phyloP scores from a whole-genome alignment of 2,888 invertebrate species.

The Pristionchus maxplancki region DNA sequence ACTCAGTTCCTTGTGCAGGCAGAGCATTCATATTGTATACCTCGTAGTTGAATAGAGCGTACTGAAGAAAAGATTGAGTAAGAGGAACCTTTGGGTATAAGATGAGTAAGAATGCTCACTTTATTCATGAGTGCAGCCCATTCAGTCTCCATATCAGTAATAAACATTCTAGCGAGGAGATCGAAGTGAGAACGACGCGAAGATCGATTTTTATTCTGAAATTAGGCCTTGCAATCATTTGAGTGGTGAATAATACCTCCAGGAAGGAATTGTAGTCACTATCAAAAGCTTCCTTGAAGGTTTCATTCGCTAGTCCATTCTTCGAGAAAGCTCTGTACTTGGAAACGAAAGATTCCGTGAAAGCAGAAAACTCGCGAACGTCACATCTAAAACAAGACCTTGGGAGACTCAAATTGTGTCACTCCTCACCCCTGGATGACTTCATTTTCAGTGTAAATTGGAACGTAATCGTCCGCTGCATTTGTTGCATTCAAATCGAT shows the following conservation, averaged over 20 bases:
- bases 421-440: constrained; percentile 1
- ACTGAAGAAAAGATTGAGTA: neutral
- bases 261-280: neutral
- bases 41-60: neutral
- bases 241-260: neutral
- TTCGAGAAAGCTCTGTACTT: neutral
- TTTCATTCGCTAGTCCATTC: neutral
- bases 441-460: neutral
- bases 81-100: neutral
- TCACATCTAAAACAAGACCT: neutral
- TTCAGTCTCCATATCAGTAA: constrained; percentile 26
- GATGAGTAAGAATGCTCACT: neutral
- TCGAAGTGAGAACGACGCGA: constrained; percentile 27
- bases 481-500: neutral
- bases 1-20: neutral
- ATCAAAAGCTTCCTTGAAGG: neutral
- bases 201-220: neutral
- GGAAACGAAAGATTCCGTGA: neutral
- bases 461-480: neutral
- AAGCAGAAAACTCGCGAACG: neutral
- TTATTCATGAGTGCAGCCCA: constrained; percentile 37
- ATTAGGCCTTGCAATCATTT: neutral
- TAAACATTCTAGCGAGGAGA: constrained; percentile 16
- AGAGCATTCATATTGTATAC: neutral
- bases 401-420: too few relatives aligned